phyloP scores from a whole-genome alignment of 2,888 invertebrate genomes.

The Syrista parreyssii region DNA sequence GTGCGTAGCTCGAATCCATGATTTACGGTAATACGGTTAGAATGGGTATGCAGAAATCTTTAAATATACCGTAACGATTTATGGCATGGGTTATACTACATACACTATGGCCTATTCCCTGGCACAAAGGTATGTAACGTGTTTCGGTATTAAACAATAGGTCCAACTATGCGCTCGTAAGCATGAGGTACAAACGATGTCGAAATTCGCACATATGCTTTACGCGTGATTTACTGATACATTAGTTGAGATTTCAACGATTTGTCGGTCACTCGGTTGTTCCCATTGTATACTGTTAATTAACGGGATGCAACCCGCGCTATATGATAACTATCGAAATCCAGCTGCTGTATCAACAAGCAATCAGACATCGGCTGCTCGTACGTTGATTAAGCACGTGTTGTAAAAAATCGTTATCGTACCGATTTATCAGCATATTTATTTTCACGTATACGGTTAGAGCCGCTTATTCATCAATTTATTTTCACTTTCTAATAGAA shows the following conservation, averaged over 20 bases:
- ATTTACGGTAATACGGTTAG: neutral
- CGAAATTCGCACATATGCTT: neutral
- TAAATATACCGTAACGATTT: neutral
- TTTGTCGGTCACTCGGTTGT: neutral
- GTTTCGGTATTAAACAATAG: neutral
- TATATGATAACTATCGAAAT: neutral
- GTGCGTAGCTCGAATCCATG: neutral
- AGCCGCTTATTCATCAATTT: neutral
- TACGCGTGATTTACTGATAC: neutral
- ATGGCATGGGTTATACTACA: neutral
- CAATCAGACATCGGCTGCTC: neutral
- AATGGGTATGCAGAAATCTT: neutral
- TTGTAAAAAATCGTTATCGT: neutral
- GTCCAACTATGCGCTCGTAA: neutral
- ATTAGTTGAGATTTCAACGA: neutral
- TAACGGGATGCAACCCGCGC: neutral
- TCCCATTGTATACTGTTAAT: neutral
- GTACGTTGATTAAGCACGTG: neutral
- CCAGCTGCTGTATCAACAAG: neutral
- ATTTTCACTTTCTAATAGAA: neutral
- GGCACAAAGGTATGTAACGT: neutral
- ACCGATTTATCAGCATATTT: neutral
- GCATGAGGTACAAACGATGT: neutral
- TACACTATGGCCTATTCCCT: neutral
- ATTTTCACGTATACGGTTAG: neutral